Percentiles rank a stretch among this genome's conserved stretches.
Evolutionary conservation across 35 echinoderm and acorn worm genomes (phyloP).

Genomic region (Anneissia japonica): DNA sequence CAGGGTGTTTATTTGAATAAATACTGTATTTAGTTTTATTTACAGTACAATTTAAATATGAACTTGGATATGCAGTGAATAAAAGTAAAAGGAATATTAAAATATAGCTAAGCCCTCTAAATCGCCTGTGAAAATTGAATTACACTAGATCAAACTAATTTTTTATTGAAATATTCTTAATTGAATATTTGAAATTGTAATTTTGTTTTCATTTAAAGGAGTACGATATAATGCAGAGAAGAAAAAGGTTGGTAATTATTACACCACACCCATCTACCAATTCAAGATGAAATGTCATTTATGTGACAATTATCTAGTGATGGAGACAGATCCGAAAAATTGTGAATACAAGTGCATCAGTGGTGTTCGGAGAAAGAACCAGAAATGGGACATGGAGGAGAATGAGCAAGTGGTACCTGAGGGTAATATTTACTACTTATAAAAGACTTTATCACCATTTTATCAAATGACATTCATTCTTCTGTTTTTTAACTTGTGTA

Average conservation of each 20-base stretch:
- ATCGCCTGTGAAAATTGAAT: too few species aligned
- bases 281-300: constrained; percentile 99
- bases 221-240: constrained; percentile 99
- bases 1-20: too few species aligned
- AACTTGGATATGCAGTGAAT: too few species aligned
- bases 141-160: too few species aligned
- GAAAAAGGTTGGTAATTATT: constrained; percentile 93
- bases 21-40: too few species aligned
- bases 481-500: too few species aligned
- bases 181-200: too few species aligned
- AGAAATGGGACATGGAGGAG: constrained; percentile 99
- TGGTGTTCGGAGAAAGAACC: constrained; percentile 85
- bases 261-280: constrained; percentile 92
- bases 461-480: not conserved
- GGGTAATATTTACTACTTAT: too few species aligned
- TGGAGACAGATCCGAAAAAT: constrained; percentile 90
- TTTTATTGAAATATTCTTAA: too few species aligned
- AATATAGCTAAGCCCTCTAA: too few species aligned
- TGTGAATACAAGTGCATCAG: constrained; percentile 78
- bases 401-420: constrained; percentile 95
- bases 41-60: too few species aligned
- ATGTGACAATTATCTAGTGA: constrained; percentile 91
- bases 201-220: constrained; percentile 56
- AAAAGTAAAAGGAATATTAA: too few species aligned
- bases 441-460: not conserved